A percentile compares a stretch with the other conserved stretches of the same genome.
Conservation (phyloP, 2,888 invertebrate genomes). For the Monochamus alternatus region DNA sequence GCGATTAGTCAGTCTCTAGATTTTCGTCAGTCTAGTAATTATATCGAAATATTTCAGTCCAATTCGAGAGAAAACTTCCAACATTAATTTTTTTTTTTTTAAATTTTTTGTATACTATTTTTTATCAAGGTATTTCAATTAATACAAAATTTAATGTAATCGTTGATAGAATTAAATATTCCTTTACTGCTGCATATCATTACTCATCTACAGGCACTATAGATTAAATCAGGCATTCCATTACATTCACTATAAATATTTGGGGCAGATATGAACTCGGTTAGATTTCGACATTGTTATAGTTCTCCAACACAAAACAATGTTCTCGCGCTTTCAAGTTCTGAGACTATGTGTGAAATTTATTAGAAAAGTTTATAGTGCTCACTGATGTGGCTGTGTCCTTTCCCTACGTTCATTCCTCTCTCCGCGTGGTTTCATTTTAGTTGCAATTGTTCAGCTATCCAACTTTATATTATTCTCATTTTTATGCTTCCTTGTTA, state of each 20-base stretch:
- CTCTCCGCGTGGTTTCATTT: slow-evolving; percentile 2
- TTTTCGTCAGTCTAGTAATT: too few relatives aligned
- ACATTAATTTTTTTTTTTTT: too few relatives aligned
- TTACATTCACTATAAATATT: background rate
- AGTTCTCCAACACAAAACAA: slow-evolving; percentile 13
- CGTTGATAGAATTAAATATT: too few relatives aligned
- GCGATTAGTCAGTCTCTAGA: too few relatives aligned
- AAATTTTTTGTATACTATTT: too few relatives aligned
- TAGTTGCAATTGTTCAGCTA: background rate
- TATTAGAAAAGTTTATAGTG: slow-evolving; percentile 22
- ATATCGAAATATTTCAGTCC: too few relatives aligned
- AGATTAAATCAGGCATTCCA: background rate
- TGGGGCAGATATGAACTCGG: slow-evolving; percentile 2
- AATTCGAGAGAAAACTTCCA: too few relatives aligned
- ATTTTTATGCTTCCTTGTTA: too few relatives aligned
- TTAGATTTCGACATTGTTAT: slow-evolving; percentile 11
- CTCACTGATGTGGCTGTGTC: background rate
- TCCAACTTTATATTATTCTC: background rate
- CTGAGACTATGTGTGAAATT: slow-evolving; percentile 27
- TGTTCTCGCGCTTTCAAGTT: slow-evolving; percentile 16
- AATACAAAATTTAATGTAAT: too few relatives aligned
- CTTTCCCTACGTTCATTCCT: background rate
- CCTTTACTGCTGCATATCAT: too few relatives aligned
- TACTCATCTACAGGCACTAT: too few relatives aligned
- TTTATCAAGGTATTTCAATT: too few relatives aligned